Evolutionary conservation across 1,140 invertebrate species (phyloP).

Genomic region (Panulirus ornatus): DNA sequence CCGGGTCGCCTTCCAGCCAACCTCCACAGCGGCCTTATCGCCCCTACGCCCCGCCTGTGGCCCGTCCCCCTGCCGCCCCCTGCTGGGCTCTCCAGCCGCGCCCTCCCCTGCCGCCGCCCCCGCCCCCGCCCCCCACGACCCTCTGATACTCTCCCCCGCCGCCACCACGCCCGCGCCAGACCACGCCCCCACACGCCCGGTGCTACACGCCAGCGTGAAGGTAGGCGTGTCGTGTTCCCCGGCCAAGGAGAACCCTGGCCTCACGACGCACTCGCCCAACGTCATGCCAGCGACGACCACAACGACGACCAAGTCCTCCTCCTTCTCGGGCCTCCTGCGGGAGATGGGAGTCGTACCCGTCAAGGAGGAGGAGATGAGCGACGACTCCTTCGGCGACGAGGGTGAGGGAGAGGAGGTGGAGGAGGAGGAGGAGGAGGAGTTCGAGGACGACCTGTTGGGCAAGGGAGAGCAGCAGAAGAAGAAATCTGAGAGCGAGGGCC

Average conservation of each 20-base stretch:
- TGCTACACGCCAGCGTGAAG: background rate
- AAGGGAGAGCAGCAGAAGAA: slow-evolving; percentile 12
- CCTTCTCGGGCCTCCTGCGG: slow-evolving; percentile 51
- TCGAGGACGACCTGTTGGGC: background rate
- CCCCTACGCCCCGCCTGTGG: background rate
- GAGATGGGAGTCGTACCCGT: slow-evolving; percentile 58
- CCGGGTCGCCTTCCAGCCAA: background rate
- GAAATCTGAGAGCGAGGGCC: background rate
- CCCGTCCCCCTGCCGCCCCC: background rate
- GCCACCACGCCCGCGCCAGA: background rate
- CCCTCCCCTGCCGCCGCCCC: background rate
- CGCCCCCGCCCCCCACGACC: background rate
- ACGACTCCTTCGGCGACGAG: slow-evolving; percentile 43
- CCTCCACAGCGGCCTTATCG: background rate
- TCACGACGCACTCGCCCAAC: background rate
- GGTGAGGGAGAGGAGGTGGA: no score
- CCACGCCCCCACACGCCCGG: slow-evolving; percentile 2
- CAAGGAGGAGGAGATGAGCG: slow-evolving; percentile 52
- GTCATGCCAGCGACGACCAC: background rate
- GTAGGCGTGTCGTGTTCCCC: background rate
- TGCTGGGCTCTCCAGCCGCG: background rate
- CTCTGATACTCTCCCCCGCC: background rate
- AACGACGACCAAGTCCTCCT: background rate
- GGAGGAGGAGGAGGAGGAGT: slow-evolving; percentile 47
- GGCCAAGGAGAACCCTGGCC: slow-evolving; percentile 44